Evolutionary conservation across 23 tunicate species (phyloP), one percentile per base, ranked within the genome.

Genomic region (Halocynthia roretzi): DNA sequence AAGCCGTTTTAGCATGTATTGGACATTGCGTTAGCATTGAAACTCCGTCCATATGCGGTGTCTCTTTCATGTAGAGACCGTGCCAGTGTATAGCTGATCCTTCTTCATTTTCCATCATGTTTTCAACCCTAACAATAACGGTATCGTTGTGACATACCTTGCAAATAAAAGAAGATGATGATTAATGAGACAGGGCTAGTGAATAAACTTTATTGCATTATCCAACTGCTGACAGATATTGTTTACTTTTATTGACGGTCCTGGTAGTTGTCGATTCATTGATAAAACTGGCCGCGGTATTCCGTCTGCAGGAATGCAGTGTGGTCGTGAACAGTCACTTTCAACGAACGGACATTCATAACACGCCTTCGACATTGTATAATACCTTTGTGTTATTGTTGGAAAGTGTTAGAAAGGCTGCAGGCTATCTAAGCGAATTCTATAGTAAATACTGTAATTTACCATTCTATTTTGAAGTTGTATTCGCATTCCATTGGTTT

Each of bases 61-160:
- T 54, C 8, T 75, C 94, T 40, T 67, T 62, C 78, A 88, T 93
- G 60, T 83, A 80, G 9, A 87, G 48, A 5, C 98, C 98, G 56
- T 93, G 98, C 98, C 98, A 93, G 67, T 93, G 98, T 50, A 93
- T 86, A 6, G 98, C 61, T 7, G 87, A 67, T 19, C 98, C 98
- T 68, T 92, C 98, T 5, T 69, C 77, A 81, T 82, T 86, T 73
- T 75, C 87, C 53, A 92, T 56, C 50, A 31, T 7, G 84, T 92
- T 92, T 7, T 23, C 69, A 48, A 92, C 75, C 50, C 70, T 62
- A 5, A 92, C 98, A 7, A 55, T 20, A 44, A 92, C 70, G 7
- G 76, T 77, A 58, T 92, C 98, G 7, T 55, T 62, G 21, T 86
- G 79, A 64, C 98, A 92, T 6, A 92, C 98, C 98, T 92, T 66